Evolutionary conservation across 1,140 invertebrate species (phyloP).

Genomic region (Drosophila sturtevanti): DNA sequence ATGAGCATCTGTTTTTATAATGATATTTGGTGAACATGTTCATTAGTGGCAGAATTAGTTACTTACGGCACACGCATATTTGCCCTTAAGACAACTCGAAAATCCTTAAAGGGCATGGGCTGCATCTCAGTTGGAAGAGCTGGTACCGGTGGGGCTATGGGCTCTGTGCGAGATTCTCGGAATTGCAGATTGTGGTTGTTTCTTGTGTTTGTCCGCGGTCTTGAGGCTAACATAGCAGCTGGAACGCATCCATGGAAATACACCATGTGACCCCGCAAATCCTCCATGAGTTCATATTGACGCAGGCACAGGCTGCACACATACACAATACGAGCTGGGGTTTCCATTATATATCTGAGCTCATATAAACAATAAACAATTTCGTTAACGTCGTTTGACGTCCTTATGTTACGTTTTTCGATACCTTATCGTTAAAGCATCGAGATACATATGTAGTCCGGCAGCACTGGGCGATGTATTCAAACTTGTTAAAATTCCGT

Average conservation of each 20-base stretch:
- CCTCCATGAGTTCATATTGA: slow-evolving; percentile 83
- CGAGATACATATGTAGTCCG: no score
- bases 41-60: not conserved
- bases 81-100: slow-evolving; percentile 57
- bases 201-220: not conserved
- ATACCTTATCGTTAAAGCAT: not conserved
- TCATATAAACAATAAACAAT: not conserved
- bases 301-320: slow-evolving; percentile 84
- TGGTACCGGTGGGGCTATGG: not conserved
- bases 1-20: slow-evolving; percentile 84
- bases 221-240: slow-evolving; percentile 8
- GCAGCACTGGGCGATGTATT: no score
- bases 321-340: slow-evolving; percentile 65
- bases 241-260: slow-evolving; percentile 72
- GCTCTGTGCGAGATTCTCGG: not conserved
- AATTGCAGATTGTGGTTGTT: not conserved
- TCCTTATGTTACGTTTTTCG: not conserved
- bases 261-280: slow-evolving; percentile 84
- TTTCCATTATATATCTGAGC: slow-evolving; percentile 31
- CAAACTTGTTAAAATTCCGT: no score
- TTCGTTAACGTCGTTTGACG: not conserved
- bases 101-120: slow-evolving; percentile 74
- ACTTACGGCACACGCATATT: slow-evolving; percentile 55
- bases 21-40: no score
- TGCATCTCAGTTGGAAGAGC: slow-evolving; percentile 40